Base-by-base conservation (phyloP, 2,113 vertebrate genomes). In the Ceyx melanurus region DNA sequence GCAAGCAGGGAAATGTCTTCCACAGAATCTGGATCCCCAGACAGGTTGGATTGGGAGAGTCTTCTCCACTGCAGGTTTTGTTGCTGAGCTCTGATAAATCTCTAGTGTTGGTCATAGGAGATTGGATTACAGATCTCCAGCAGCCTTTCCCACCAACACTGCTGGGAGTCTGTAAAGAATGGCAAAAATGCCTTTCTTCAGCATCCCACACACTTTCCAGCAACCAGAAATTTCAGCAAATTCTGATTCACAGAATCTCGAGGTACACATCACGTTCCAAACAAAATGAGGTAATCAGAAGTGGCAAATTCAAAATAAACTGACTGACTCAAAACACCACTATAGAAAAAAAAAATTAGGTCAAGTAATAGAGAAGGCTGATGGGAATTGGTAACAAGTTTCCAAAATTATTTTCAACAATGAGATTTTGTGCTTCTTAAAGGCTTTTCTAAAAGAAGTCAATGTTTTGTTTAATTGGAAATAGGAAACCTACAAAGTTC, bases 371-470 rank as follows among this genome's bases (percentile, higher is more conserved):
- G 37, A 76, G 21, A 58, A 21, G 48, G 10, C 35, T 48, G 11
- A 53, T 83, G 37, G 76, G 45, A 93, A 65, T 8, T 37, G 10
- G 65, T 61, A 83, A 13, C 10, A 22, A 35, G 28, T 54, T 89
- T 66, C 48, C 45, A 61, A 79, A 93, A 64, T 79, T 51, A 73
- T 67, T 95, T 94, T 79, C 62, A 90, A 87, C 81, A 89, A 73
- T 67, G 50, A 73, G 60, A 84, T 94, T 79, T 89, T 33, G 62
- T 72, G 60, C 75, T 82, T 86, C 90, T 92, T 60, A 84, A 35
- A 79, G 57, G 23, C 53, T 85, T 68, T 88, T 58, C 58, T 57
- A 15, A 72, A 91, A 90, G 43, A 54, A 92, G 67, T 15, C 5
- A 2, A 33, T 5, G 11, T 18, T 90, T 88, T 90, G 33, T 72